phyloP scores from a whole-genome alignment of 2,888 invertebrate species.

The Sabatieria punctata region DNA sequence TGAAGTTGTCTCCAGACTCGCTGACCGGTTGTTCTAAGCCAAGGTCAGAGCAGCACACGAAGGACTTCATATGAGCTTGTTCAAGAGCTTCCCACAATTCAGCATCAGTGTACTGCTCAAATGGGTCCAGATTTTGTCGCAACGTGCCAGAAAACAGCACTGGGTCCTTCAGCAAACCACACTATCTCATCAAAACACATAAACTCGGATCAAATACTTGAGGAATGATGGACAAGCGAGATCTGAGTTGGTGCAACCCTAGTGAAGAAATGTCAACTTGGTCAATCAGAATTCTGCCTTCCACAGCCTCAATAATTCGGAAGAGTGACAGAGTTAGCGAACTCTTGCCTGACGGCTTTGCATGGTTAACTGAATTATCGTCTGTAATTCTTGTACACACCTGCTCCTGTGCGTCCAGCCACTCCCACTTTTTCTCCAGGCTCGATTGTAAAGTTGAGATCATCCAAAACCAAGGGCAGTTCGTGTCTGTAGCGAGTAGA shows the following conservation, averaged over 20 bases:
- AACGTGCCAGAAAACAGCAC: conserved; percentile 70
- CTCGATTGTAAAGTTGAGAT: no score
- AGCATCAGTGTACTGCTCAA: conserved; percentile 54
- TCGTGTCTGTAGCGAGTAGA: no score
- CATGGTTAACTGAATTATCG: no score
- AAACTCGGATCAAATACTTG: no score
- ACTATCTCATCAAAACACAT: no score
- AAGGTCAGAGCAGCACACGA: conserved; percentile 56
- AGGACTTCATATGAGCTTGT: conserved; percentile 66
- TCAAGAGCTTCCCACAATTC: conserved; percentile 66
- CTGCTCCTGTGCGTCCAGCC: conserved; percentile 66
- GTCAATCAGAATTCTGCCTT: conserved; percentile 67
- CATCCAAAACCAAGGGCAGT: no score
- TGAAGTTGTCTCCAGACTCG: conserved; percentile 72
- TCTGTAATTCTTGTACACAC: no score
- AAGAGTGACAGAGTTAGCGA: conserved; percentile 57
- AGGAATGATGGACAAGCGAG: conserved; percentile 72
- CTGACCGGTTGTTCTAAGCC: conserved; percentile 63
- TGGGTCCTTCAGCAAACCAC: no score
- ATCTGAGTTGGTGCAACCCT: conserved; percentile 57
- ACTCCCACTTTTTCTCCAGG: conserved; percentile 66
- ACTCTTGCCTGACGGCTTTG: no score
- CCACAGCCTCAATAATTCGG: conserved; percentile 56
- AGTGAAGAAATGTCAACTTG: conserved; percentile 42
- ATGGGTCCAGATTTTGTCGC: conserved; percentile 74